Evolutionary conservation across 2,113 vertebrate genomes (phyloP), one percentile per base, ranked within the genome.

Genomic region (Pangasianodon hypophthalmus): DNA sequence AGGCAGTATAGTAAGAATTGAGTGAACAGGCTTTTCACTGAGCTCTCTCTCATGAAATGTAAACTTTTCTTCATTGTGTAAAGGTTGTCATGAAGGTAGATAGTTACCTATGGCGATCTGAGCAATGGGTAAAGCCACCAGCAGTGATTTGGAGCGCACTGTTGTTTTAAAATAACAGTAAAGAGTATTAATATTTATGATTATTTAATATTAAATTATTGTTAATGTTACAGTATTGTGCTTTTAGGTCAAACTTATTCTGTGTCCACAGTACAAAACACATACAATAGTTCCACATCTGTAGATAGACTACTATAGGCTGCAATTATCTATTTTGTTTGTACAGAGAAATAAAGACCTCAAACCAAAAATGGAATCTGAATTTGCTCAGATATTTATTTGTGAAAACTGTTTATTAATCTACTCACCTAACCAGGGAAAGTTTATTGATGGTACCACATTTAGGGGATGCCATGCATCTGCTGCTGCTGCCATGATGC

Each of bases 91-190:
- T 62, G 58, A 50, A 18, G 62, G 54, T 29, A 86, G n/a, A 18
- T 86, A 60, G 75, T 5, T 62, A 88, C 84, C 73, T n/a, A 88
- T 75, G 19, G 24, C 3, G 56, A 87, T 95, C 86, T 96, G 91
- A 60, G 92, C 94, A 44, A 95, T 69, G 46, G 95, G 93, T 9
- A 96, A 4, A 79, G 62, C 19, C 75, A 92, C 87, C 0, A 86
- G 0, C 0, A 88, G 0, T 19, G 93, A 0, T 88, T 95, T 96
- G 71, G 90, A 91, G 54, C 18, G 21, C 32, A 10, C 95, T 96
- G 88, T 46, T 46, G 41, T 77, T 87, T 16, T 44, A 69, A 64
- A 37, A 89, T 62, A 62, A 0, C 54, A 81, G 75, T 71, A 10
- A 86, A 37, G 9, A 46, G 16, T 21, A 50, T 64, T 81, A 67